These are phyloP conservation scores for Epistrophe grossulariae DNA, from an alignment of 2,888 invertebrate genomes.

Conservation along the genomic window DNA sequence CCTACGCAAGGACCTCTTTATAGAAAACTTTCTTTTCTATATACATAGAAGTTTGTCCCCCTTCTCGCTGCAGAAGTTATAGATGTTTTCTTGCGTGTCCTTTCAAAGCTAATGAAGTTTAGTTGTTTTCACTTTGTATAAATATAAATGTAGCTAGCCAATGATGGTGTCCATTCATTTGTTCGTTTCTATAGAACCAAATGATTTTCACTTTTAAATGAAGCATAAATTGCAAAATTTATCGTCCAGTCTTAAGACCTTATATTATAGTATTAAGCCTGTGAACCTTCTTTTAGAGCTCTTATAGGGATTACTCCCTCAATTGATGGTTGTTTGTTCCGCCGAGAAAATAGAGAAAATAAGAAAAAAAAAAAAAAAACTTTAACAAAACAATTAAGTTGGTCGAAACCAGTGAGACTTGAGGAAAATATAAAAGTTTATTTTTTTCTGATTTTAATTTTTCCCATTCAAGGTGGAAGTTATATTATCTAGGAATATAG, in stretches of 20 bases:
- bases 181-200: conserved; percentile 2
- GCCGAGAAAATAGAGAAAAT: no score
- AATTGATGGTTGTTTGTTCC: conserved; percentile 61
- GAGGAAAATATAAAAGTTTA: conserved; percentile 15
- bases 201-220: conserved; percentile 66
- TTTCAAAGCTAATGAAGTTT: conserved; percentile 65
- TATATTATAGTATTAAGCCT: conserved; percentile 2
- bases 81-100: conserved; percentile 23
- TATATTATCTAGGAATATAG: conserved; percentile 14
- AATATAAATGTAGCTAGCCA: background rate
- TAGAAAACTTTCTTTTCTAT: conserved; percentile 17
- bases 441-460: conserved; percentile 4
- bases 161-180: background rate
- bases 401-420: background rate
- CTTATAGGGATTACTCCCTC: conserved; percentile 52
- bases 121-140: conserved; percentile 68
- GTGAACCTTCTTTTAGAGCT: background rate
- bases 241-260: conserved; percentile 45
- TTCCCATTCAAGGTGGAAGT: conserved; percentile 40
- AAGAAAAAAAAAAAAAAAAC: conserved; percentile 7
- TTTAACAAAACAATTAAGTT: conserved; percentile 9
- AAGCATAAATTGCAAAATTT: conserved; percentile 73
- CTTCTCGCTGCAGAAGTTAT: background rate
- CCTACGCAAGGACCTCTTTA: background rate
- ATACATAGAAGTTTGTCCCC: background rate